Evolutionary conservation across 1,140 invertebrate genomes (phyloP), one percentile per base, ranked within the genome.

Genomic region (Polypedilum vanderplanki): DNA sequence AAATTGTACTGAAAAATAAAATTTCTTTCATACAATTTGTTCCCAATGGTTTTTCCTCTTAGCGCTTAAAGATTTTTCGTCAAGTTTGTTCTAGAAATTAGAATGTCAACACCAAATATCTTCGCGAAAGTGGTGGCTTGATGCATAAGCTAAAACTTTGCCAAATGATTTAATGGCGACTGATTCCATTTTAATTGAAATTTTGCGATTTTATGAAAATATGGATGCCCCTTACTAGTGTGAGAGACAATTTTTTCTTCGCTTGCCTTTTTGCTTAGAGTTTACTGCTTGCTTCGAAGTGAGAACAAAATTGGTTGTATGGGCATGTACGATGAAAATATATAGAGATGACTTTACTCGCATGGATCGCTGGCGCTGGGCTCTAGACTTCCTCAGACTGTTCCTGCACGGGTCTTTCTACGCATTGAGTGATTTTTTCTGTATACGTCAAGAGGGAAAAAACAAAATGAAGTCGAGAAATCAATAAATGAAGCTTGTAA

Each of bases 1-100:
- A 57, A 57, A n/a, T 57, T 57, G 46, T 57, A 57, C 46, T 57
- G 46, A 57, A 57, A 57, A 57, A 57, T 57, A 57, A 57, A 57
- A 12, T 57, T 57, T 57, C 24, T n/a, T 57, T 57, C 46, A 57
- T 57, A 57, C 46, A 57, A 57, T 57, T 57, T 57, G 46, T 57
- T 57, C 46, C 12, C n/a, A 57, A 57, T 57, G 46, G 46, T 57
- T 57, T 57, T 57, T 57, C 46, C 46, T 57, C 12, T 33, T 57
- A 57, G 46, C 46, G 46, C 46, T 57, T 57, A 57, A 57, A 57
- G 46, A 57, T 57, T 57, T 57, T 57, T 57, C 46, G 46, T 57
- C 46, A 57, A 57, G 46, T 57, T 57, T 57, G 46, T 57, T 57
- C 46, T 57, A 57, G n/a, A 57, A 57, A n/a, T 57, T 57, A 12